Evolutionary conservation across 2,797 vertebrate genomes (phyloP), one percentile per base, ranked within the genome.

Genomic region (Poecilia wingei): DNA sequence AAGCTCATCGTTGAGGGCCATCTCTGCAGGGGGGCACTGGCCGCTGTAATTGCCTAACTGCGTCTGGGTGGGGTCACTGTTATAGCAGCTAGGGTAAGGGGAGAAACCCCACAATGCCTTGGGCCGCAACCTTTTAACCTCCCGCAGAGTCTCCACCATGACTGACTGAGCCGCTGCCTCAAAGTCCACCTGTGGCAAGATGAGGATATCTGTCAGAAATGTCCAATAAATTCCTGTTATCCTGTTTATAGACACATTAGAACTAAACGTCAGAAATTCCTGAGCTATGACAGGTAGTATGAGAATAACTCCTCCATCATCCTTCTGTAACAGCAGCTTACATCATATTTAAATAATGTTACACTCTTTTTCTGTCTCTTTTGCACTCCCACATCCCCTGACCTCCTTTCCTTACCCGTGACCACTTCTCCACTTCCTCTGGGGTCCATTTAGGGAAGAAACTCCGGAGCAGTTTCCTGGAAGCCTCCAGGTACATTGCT

Each of bases 61-160:
- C 2, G 89, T 92, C 81, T 94, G 94, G 76, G 84, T n/a, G 0
- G 94, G 90, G 75, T 93, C 82, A 0, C 88, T 89, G 53, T 91
- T 95, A 90, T 94, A 94, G 88, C 96, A 96, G 91, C 85, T 91
- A 69, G 96, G 95, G 80, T 93, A 96, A 16, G 95, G 90, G 33
- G 95, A 93, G 82, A 96, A 55, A 0, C 96, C 96, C 96, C 96
- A 96, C 76, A 96, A 90, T 74, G 94, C 95, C 84, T 96, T 94
- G 86, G 96, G 96, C 25, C 95, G 93, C 49, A 95, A 90, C 80
- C 91, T 94, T 77, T 90, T 94, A 70, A 94, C 91, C 84, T 96
- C 95, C 69, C 88, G 87, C 4, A 96, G 91, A 28, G 95, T 96
- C 86, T 96, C 96, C 76, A 76, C 94, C 81, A 96, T 90, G 41